These are phyloP conservation scores for Arenaria interpres DNA, from an alignment of 2,113 vertebrate species.

Conservation along the genomic window DNA sequence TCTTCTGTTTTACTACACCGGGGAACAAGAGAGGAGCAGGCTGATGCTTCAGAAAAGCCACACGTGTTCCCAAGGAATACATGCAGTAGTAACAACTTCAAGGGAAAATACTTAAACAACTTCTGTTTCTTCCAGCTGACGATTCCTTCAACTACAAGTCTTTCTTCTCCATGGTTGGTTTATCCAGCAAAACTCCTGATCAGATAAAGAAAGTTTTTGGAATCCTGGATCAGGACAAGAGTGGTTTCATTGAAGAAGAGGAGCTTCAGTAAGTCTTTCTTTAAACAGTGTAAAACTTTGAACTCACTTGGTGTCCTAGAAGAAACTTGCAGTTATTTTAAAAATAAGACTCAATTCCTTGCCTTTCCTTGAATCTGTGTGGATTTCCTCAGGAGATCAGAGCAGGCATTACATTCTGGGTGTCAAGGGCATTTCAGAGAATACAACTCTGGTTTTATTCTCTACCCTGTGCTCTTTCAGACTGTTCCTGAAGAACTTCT, in stretches of 20 bases:
- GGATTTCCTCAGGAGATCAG: not conserved
- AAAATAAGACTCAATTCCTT: not conserved
- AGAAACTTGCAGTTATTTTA: not conserved
- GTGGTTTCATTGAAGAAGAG: conserved; percentile 85
- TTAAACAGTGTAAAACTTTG: not conserved
- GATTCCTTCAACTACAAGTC: conserved; percentile 83
- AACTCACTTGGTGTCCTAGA: not conserved
- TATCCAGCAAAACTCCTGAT: conserved; percentile 75
- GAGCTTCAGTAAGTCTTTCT: conserved; percentile 80
- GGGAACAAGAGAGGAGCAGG: not conserved
- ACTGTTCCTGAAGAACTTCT: conserved; percentile 86
- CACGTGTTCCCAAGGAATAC: not conserved
- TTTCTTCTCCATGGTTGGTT: conserved; percentile 82
- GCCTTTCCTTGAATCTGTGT: not conserved
- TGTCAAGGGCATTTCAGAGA: not conserved
- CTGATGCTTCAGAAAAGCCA: not conserved
- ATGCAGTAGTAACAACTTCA: not conserved
- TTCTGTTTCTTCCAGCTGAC: conserved; percentile 72
- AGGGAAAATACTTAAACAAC: not conserved
- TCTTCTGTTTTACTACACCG: not conserved
- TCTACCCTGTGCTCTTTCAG: conserved; percentile 47
- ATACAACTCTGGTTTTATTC: not conserved
- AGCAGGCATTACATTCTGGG: not conserved
- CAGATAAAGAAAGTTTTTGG: conserved; percentile 80
- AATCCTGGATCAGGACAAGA: conserved; percentile 86